Percentiles rank a stretch among this genome's conserved stretches.
These are phyloP conservation scores for Ophioninae sp. DNA, from an alignment of 2,888 invertebrate species.

Conservation along the genomic window DNA sequence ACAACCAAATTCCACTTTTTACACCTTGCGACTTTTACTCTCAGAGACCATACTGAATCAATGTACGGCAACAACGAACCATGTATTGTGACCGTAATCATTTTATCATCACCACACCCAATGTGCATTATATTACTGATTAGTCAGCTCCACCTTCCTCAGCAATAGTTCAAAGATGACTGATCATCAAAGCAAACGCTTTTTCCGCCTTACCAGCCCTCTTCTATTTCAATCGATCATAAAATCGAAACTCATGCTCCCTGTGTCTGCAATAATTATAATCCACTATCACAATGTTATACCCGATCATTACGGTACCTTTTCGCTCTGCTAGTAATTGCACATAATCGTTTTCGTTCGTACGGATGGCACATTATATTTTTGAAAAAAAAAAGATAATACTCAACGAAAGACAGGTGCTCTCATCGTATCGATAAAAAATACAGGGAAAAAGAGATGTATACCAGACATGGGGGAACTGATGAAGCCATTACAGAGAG, in stretches of 20 bases:
- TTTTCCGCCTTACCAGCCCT: not conserved
- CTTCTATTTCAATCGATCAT: not conserved
- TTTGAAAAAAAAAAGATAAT: not conserved
- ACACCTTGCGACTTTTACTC: not conserved
- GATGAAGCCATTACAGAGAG: not conserved
- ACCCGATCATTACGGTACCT: constrained; percentile 17
- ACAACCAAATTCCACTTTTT: not conserved
- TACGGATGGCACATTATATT: not conserved
- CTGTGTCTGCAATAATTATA: not conserved
- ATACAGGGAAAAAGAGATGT: not conserved
- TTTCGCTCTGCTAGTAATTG: constrained; percentile 14
- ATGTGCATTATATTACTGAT: not conserved
- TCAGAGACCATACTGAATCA: not conserved
- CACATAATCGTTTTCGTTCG: not conserved
- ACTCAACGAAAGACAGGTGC: not conserved
- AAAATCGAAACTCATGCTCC: not conserved
- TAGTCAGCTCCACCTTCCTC: not conserved
- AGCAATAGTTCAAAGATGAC: not conserved
- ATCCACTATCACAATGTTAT: not conserved
- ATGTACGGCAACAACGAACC: not conserved
- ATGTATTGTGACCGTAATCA: not conserved
- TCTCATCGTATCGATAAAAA: not conserved
- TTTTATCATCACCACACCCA: not conserved
- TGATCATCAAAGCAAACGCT: not conserved
- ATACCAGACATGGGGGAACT: not conserved